phyloP scores from a whole-genome alignment of 2,113 vertebrate genomes.

The Chauna torquata region DNA sequence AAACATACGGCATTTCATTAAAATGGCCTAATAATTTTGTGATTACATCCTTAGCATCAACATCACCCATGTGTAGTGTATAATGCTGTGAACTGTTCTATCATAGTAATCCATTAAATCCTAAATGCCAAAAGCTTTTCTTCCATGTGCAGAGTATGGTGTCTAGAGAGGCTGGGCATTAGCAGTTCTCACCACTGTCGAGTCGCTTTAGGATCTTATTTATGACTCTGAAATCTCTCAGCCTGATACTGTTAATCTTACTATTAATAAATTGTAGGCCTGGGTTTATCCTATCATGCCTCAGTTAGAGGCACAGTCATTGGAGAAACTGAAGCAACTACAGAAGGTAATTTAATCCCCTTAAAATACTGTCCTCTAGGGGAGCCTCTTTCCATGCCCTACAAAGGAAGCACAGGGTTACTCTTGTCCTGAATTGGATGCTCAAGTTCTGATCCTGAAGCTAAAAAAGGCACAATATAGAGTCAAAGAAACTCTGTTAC shows the following conservation, averaged over 20 bases:
- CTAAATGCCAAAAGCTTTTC: not conserved
- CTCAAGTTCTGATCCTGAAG: not conserved
- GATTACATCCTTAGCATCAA: not conserved
- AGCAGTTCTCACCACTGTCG: not conserved
- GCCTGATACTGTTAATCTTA: not conserved
- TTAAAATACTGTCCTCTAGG: not conserved
- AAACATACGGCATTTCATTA: not conserved
- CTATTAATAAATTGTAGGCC: not conserved
- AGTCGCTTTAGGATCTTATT: not conserved
- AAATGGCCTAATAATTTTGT: not conserved
- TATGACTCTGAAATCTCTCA: not conserved
- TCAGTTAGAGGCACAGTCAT: not conserved
- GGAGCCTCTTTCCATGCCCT: not conserved
- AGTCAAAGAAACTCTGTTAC: not conserved
- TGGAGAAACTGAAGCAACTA: not conserved
- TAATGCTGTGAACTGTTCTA: not conserved
- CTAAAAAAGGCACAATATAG: not conserved
- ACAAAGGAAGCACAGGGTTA: not conserved
- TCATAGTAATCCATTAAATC: not conserved
- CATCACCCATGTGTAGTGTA: fast-evolving
- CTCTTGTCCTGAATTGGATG: not conserved
- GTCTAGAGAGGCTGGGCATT: not conserved
- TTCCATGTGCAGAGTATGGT: not conserved
- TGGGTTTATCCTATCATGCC: not conserved
- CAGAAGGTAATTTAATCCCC: not conserved